Evolutionary conservation across 1,140 invertebrate species (phyloP).

Genomic region (Zaprionus ornatus): DNA sequence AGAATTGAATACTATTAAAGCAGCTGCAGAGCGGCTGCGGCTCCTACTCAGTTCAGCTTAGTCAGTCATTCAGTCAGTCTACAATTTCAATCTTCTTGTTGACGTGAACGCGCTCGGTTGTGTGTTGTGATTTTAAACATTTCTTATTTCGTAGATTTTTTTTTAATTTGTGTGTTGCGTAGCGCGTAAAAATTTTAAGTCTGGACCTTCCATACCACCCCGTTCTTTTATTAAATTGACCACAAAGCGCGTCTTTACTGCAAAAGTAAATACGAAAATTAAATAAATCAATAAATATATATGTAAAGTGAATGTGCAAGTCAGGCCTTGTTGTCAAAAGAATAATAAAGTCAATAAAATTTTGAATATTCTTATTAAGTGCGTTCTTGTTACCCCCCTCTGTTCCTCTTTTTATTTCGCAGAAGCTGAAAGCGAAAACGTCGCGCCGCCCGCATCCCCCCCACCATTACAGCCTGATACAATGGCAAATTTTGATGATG

Average conservation of each 20-base stretch:
- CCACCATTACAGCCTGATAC: constrained; percentile 46
- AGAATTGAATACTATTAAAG: constrained; percentile 46
- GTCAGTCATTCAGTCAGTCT: constrained; percentile 5
- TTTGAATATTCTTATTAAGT: constrained; percentile 38
- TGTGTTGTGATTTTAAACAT: constrained; percentile 1
- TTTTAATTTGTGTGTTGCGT: background rate
- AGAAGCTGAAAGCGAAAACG: constrained; percentile 72
- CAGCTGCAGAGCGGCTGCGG: constrained; percentile 19
- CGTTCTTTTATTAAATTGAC: background rate
- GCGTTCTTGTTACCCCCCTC: constrained; percentile 2
- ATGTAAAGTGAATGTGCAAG: constrained; percentile 41
- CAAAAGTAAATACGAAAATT: constrained; percentile 25
- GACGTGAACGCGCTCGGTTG: constrained; percentile 42
- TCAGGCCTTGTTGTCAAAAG: constrained; percentile 12
- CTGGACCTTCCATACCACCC: background rate
- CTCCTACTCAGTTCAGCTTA: constrained; percentile 1
- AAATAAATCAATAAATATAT: constrained; percentile 31
- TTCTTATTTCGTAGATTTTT: background rate
- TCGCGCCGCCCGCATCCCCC: constrained; percentile 37
- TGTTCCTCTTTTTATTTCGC: constrained; percentile 49
- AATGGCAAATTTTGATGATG: constrained; percentile 83
- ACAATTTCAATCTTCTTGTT: constrained; percentile 48
- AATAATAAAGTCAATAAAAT: constrained; percentile 32
- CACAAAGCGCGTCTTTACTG: constrained; percentile 10
- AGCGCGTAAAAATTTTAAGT: constrained; percentile 17